Percentiles rank a stretch among this genome's conserved stretches.
Evolutionary conservation across 2,888 invertebrate species (phyloP).

Genomic region (Clusia tigrina): DNA sequence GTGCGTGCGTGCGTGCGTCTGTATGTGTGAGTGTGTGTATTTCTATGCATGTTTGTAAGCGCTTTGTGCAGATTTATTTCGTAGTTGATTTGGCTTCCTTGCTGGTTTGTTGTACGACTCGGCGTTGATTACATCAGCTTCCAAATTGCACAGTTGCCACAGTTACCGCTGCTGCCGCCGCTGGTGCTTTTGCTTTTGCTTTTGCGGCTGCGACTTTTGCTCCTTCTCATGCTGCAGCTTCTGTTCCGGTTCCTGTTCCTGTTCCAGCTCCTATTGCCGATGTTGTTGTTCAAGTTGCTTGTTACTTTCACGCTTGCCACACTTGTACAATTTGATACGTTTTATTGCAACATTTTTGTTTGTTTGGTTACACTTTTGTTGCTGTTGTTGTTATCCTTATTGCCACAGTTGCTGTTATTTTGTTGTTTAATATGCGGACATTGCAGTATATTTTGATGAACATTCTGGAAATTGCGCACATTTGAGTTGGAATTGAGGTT

Average conservation of each 20-base stretch:
- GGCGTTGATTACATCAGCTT: not conserved
- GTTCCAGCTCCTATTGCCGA: too few relatives aligned
- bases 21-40: slow-evolving; percentile 2
- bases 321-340: too few relatives aligned
- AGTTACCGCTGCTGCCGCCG: not conserved
- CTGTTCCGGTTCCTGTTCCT: too few relatives aligned
- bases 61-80: slow-evolving; percentile 8
- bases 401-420: not conserved
- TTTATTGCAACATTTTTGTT: not conserved
- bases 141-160: not conserved
- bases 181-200: not conserved
- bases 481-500: not conserved
- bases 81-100: slow-evolving; percentile 3
- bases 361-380: not conserved
- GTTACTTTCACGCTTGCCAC: too few relatives aligned
- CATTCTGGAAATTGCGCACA: slow-evolving; percentile 5
- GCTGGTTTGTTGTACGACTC: not conserved
- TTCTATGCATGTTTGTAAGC: not conserved
- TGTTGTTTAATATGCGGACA: not conserved
- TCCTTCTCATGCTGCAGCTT: not conserved
- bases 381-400: too few relatives aligned
- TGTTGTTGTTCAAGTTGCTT: too few relatives aligned
- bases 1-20: not conserved
- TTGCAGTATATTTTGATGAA: slow-evolving; percentile 1
- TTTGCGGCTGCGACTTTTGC: not conserved